phyloP scores from a whole-genome alignment of 2,888 invertebrate species.

The Caenorhabditis sp. region DNA sequence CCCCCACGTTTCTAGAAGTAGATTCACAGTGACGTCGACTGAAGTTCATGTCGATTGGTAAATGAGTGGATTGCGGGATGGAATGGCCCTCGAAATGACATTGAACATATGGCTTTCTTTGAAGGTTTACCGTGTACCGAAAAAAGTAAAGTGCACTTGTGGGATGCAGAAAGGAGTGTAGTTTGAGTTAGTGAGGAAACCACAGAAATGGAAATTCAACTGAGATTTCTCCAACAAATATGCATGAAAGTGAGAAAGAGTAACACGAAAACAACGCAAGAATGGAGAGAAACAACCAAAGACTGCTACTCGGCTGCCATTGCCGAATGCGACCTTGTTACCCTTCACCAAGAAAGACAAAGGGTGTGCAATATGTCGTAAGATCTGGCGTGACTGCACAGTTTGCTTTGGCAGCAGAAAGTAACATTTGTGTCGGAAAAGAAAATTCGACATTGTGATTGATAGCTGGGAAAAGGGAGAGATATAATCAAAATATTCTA shows the following conservation, averaged over 20 bases:
- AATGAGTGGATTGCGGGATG: constrained; percentile 27
- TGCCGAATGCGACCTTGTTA: background rate
- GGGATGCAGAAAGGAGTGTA: constrained; percentile 25
- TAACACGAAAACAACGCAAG: background rate
- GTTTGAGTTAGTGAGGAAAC: constrained; percentile 20
- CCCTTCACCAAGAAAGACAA: background rate
- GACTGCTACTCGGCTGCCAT: background rate
- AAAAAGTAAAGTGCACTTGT: constrained; percentile 32
- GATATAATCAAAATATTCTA: background rate
- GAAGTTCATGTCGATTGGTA: constrained; percentile 34
- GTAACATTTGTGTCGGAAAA: no score
- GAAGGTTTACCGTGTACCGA: background rate
- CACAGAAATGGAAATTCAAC: no score
- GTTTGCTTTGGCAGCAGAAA: constrained; percentile 6
- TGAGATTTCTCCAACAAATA: background rate
- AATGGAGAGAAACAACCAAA: background rate
- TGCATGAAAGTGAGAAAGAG: background rate
- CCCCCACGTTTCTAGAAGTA: constrained; percentile 26
- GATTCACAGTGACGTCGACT: constrained; percentile 29
- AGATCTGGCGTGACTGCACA: constrained; percentile 5
- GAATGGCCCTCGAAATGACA: constrained; percentile 13
- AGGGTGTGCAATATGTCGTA: constrained; percentile 28
- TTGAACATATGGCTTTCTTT: constrained; percentile 9
- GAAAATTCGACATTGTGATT: no score
- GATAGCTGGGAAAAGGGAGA: no score